A percentile compares a stretch with the other conserved stretches of the same genome.
phyloP scores from a whole-genome alignment of 2,888 invertebrate species.

The Polymixis flavicincta region DNA sequence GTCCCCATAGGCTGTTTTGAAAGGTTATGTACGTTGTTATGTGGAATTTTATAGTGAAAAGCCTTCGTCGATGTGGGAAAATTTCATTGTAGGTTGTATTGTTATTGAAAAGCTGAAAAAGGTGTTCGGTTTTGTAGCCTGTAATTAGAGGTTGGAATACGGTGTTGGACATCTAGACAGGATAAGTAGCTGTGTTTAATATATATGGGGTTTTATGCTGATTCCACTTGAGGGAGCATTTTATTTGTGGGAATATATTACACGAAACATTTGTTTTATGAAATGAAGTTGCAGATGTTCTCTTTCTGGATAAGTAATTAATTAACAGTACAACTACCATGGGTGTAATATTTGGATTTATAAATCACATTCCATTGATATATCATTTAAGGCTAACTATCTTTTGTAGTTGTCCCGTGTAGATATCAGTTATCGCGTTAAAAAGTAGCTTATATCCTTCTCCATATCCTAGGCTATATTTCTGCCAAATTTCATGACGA shows the following conservation, averaged over 20 bases:
- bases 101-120: constrained; percentile 32
- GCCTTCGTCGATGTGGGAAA: constrained; percentile 34
- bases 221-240: background rate
- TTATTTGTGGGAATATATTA: rapidly evolving
- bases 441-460: no score
- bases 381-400: no score
- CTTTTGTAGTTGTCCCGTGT: no score
- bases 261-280: background rate
- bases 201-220: background rate
- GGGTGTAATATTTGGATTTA: no score
- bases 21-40: constrained; percentile 68
- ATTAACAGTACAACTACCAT: background rate
- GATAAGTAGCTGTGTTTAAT: background rate
- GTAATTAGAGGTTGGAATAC: constrained; percentile 6
- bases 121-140: constrained; percentile 20
- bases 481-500: no score
- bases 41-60: constrained; percentile 43
- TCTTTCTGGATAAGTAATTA: background rate
- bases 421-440: no score
- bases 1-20: constrained; percentile 51
- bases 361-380: no score
- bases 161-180: background rate
- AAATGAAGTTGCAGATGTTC: background rate
- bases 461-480: no score
- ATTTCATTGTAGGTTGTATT: constrained; percentile 1